phyloP scores from a whole-genome alignment of 2,888 invertebrate genomes.

The Hyppa rectilinea region DNA sequence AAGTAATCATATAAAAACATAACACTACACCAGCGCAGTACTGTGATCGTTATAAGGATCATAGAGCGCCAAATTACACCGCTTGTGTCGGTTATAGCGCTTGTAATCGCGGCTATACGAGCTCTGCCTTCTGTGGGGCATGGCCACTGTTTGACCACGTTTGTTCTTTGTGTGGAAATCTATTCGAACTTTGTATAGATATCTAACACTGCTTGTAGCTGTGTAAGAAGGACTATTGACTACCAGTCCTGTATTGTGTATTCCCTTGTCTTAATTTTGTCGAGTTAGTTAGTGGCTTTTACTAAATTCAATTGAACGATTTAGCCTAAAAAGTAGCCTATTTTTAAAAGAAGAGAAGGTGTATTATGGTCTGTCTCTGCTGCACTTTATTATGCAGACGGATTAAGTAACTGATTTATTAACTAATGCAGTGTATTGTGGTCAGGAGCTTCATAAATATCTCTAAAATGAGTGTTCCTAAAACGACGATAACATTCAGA shows the following conservation, averaged over 20 bases:
- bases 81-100: constrained; percentile 45
- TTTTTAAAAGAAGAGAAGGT: neutral
- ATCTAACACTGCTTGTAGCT: too few species aligned
- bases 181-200: neutral
- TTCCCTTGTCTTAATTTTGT: neutral
- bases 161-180: neutral
- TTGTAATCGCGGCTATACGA: constrained; percentile 31
- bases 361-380: neutral
- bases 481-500: neutral
- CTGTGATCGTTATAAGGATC: constrained; percentile 33
- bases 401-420: neutral
- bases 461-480: neutral
- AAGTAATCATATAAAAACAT: constrained; percentile 28
- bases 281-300: too few species aligned
- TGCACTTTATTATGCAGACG: neutral
- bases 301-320: neutral
- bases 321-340: neutral
- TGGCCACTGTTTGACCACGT: constrained; percentile 5
- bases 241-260: neutral
- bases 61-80: constrained; percentile 44
- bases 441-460: too few species aligned
- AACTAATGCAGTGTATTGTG: neutral
- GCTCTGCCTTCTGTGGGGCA: constrained; percentile 8
- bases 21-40: constrained; percentile 5
- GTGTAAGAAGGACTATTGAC: neutral